Percentiles rank a stretch among this genome's conserved stretches.
Conservation (phyloP, 1,140 invertebrate genomes). For the Zaprionus africanus region DNA sequence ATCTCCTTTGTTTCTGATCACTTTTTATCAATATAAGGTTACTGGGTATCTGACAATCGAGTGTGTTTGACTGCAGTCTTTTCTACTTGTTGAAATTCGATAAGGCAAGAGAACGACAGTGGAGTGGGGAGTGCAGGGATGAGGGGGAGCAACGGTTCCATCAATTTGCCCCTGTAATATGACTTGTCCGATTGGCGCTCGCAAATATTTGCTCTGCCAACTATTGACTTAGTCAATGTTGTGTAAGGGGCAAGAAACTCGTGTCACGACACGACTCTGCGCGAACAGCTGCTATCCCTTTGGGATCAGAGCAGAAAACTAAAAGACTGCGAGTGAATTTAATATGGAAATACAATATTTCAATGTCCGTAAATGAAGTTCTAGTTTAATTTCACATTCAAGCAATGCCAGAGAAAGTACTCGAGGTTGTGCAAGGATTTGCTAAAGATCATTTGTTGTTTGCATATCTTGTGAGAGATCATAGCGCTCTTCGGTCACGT, state of each 20-base stretch:
- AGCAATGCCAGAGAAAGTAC: background rate
- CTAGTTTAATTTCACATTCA: background rate
- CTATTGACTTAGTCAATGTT: slow-evolving; percentile 20
- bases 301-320: background rate
- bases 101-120: slow-evolving; percentile 17
- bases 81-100: slow-evolving; percentile 36
- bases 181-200: slow-evolving; percentile 27
- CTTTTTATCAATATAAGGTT: background rate
- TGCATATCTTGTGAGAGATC: background rate
- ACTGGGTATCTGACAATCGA: background rate
- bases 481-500: background rate
- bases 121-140: background rate
- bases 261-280: slow-evolving; percentile 13
- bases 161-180: slow-evolving; percentile 28
- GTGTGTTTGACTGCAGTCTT: background rate
- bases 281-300: background rate
- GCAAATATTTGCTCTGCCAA: slow-evolving; percentile 33
- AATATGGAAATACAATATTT: background rate
- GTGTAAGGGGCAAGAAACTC: slow-evolving; percentile 9
- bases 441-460: background rate
- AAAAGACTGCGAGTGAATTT: background rate
- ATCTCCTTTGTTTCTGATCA: no score
- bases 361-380: no score
- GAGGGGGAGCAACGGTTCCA: slow-evolving; percentile 2
- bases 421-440: background rate